Percentiles rank a stretch among this genome's conserved stretches.
phyloP scores from a whole-genome alignment of 2,113 vertebrate species.

The Centropus bengalensis region DNA sequence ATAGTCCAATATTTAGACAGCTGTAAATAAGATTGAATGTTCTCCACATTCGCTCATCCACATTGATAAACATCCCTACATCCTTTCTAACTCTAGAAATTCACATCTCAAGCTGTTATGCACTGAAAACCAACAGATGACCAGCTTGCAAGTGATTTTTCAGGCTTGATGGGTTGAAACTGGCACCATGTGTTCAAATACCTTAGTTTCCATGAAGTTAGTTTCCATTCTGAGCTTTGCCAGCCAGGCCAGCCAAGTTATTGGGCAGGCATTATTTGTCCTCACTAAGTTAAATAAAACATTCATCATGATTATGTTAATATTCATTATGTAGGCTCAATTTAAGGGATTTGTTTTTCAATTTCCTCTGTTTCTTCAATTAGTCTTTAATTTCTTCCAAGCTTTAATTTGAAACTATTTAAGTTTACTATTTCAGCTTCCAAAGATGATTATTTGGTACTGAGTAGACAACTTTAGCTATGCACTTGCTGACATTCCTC shows the following conservation, averaged over 20 bases:
- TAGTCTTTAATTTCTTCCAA: not conserved
- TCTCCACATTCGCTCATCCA: not conserved
- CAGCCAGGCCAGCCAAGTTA: not conserved
- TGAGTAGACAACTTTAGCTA: slow-evolving; percentile 18
- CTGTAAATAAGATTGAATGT: not conserved
- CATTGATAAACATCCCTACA: not conserved
- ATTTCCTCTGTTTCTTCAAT: not conserved
- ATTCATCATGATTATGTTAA: not conserved
- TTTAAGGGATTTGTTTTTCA: not conserved
- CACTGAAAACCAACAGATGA: not conserved
- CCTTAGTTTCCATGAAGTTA: not conserved
- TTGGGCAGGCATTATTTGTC: not conserved
- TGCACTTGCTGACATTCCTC: slow-evolving; percentile 13
- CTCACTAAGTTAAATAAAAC: not conserved
- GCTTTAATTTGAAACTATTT: slow-evolving; percentile 9
- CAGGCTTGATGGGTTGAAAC: not conserved
- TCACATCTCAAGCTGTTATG: not conserved
- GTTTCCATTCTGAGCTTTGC: not conserved
- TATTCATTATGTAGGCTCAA: not conserved
- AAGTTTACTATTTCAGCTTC: slow-evolving; percentile 37
- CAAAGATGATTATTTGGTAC: not conserved
- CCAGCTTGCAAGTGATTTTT: not conserved
- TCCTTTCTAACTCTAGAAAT: not conserved
- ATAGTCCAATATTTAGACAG: not conserved
- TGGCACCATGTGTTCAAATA: not conserved